Base-by-base conservation (phyloP, 2,113 vertebrate genomes). In the Spea bombifrons region DNA sequence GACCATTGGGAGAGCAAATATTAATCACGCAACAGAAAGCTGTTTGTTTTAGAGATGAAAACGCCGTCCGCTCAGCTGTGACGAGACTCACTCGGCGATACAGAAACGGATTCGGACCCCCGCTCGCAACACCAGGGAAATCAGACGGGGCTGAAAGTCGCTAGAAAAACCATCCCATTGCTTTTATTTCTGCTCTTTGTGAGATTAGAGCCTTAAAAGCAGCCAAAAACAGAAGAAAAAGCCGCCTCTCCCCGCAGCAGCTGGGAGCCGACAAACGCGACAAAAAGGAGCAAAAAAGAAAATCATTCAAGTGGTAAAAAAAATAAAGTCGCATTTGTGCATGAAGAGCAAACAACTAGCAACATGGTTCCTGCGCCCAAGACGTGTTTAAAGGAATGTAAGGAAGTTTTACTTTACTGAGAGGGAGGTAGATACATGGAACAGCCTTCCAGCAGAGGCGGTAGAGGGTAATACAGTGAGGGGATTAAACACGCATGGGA, bases 1-100 rank as follows among this genome's bases (percentile, higher is more conserved):
- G 61, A 3, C 7, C n/a, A 30, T 6, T 64, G 2, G 61, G 13
- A 5, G 30, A 16, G 61, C 30, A 64, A 64, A 30, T 30, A 64
- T 16, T 64, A 64, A 64, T 64, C 61, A 64, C 10, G 5, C 17
- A 59, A 9, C 10, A 12, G 5, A 64, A 17, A 13, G 61, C 16
- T 30, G 61, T 30, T 17, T 64, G 61, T 64, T 64, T 64, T 13
- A 64, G 61, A 64, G n/a, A 64, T 64, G 61, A 64, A 64, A 64
- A 64, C 3, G n/a, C n/a, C 4, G 6, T 64, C 13, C 61, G 7
- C 2, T 30, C 16, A 13, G 57, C 57, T 13, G 6, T 52, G 50
- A 52, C 50, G 15, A 13, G 55, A 9, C 55, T 13, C 7, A 15
- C 7, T 8, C 2, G 30, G 7, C 4, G n/a, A 64, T 30, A 4